Percentiles rank a stretch among this genome's conserved stretches.
Evolutionary conservation across 2,797 vertebrate species (phyloP).

Genomic region (Hemitrygon akajei): DNA sequence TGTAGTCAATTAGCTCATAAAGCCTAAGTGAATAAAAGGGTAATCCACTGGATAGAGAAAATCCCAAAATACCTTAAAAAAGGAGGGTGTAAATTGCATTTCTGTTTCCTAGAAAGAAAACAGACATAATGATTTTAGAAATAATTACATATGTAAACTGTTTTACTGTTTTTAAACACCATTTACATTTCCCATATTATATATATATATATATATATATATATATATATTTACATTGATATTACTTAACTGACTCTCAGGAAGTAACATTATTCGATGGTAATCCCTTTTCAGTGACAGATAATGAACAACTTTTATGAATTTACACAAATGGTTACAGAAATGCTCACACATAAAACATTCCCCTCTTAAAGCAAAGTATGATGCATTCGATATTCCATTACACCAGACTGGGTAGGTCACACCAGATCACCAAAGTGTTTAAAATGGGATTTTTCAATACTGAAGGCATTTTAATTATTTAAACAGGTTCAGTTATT

Average conservation of each 20-base stretch:
- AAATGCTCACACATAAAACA: neutral
- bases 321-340: neutral
- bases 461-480: neutral
- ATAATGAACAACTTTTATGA: neutral
- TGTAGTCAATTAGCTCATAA: neutral
- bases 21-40: neutral
- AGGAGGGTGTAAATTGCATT: neutral
- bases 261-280: neutral
- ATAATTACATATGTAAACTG: neutral
- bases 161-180: neutral
- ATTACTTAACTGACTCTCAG: neutral
- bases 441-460: neutral
- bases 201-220: neutral
- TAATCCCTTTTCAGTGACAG: neutral
- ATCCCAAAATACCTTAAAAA: conserved; percentile 7
- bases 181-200: neutral
- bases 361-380: neutral
- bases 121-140: neutral
- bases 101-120: neutral
- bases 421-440: neutral
- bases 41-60: neutral
- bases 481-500: neutral
- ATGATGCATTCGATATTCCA: neutral
- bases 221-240: neutral
- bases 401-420: neutral